Evolutionary conservation across 1,140 invertebrate genomes (phyloP).

Genomic region (Acromyrmex charruanus): DNA sequence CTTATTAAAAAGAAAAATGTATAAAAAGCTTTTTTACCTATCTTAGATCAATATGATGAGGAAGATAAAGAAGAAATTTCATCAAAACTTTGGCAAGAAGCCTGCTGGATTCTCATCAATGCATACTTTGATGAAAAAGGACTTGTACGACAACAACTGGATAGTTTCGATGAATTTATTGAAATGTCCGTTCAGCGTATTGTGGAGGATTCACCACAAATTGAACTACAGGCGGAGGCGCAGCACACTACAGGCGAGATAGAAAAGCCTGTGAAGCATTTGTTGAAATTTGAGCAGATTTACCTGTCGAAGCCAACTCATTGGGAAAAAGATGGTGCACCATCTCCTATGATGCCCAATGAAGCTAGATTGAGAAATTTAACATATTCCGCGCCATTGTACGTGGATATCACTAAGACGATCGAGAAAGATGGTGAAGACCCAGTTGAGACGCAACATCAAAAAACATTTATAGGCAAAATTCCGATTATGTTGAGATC

Average conservation of each 20-base stretch:
- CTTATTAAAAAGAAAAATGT: no score
- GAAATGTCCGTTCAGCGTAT: constrained; percentile 99
- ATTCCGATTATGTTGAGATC: constrained; percentile 99
- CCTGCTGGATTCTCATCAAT: constrained; percentile 99
- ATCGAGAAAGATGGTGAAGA: constrained; percentile 96
- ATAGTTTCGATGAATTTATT: constrained; percentile 99
- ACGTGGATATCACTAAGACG: constrained; percentile 99
- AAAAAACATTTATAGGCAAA: constrained; percentile 99
- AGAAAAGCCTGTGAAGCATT: constrained; percentile 95
- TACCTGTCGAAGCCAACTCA: constrained; percentile 99
- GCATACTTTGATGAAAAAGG: constrained; percentile 99
- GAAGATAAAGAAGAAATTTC: constrained; percentile 96
- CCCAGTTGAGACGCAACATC: constrained; percentile 92
- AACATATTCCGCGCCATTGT: constrained; percentile 98
- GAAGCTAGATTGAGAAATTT: constrained; percentile 96
- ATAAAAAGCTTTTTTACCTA: background rate
- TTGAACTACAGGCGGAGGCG: constrained; percentile 98
- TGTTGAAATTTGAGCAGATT: constrained; percentile 99
- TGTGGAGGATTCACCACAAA: constrained; percentile 98
- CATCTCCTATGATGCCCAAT: constrained; percentile 99
- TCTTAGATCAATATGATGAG: constrained; percentile 90
- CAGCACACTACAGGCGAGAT: constrained; percentile 97
- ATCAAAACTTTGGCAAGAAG: constrained; percentile 98
- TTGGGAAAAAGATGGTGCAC: constrained; percentile 99
- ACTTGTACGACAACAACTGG: constrained; percentile 98